Conservation (phyloP, 2,888 invertebrate species). For the Pardosa pseudoannulata region DNA sequence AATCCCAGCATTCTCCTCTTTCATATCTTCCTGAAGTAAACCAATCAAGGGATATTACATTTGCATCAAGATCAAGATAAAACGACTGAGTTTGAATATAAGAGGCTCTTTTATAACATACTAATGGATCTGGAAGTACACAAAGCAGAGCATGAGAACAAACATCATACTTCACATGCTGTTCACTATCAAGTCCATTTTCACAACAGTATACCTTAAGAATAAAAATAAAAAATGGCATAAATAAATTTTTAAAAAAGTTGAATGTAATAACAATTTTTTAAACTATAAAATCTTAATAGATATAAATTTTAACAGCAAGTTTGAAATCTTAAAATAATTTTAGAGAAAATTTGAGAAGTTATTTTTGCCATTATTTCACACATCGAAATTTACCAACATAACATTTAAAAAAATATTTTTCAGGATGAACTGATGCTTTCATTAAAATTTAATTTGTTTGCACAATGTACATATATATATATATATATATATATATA, state of each 20-base stretch:
- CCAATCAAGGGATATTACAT: slow-evolving; percentile 67
- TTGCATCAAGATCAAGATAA: slow-evolving; percentile 31
- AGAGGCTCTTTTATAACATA: slow-evolving; percentile 56
- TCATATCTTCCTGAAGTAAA: slow-evolving; percentile 60
- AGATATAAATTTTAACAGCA: too few relatives aligned
- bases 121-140: slow-evolving; percentile 64
- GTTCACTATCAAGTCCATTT: slow-evolving; percentile 40
- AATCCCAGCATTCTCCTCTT: slow-evolving; percentile 65
- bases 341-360: too few relatives aligned
- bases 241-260: not conserved
- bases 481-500: too few relatives aligned
- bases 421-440: too few relatives aligned
- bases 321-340: too few relatives aligned
- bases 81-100: slow-evolving; percentile 60
- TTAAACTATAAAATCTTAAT: too few relatives aligned
- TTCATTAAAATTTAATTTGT: too few relatives aligned
- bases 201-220: slow-evolving; percentile 62
- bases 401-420: too few relatives aligned
- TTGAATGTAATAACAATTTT: too few relatives aligned
- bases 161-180: slow-evolving; percentile 26
- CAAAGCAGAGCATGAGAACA: slow-evolving; percentile 43
- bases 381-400: too few relatives aligned
- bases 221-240: not conserved
- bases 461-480: too few relatives aligned
- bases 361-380: too few relatives aligned